These are phyloP conservation scores for Patagioenas fasciata DNA, from an alignment of 2,113 vertebrate species.

Conservation along the genomic window DNA sequence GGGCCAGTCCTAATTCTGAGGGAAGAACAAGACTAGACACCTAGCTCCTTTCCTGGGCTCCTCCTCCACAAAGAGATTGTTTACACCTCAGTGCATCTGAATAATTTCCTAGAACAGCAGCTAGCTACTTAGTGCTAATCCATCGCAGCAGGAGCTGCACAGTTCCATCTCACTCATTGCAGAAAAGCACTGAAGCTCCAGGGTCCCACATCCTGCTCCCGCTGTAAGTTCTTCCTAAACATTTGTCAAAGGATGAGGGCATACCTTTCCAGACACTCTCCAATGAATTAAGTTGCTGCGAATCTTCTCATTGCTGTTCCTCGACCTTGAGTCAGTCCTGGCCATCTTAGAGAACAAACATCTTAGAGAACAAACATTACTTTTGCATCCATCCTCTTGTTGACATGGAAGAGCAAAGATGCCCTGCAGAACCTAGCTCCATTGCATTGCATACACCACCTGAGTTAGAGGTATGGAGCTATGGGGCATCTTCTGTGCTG, in stretches of 20 bases:
- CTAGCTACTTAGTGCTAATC: not conserved
- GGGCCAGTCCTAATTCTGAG: not conserved
- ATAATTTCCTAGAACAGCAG: not conserved
- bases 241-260: not conserved
- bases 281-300: not conserved
- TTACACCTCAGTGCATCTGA: not conserved
- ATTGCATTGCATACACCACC: not conserved
- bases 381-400: not conserved
- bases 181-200: not conserved
- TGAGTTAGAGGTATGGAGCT: not conserved
- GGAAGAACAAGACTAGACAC: not conserved
- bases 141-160: not conserved
- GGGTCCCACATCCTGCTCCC: not conserved
- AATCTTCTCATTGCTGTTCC: not conserved
- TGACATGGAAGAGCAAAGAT: not conserved
- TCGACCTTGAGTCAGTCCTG: accelerated
- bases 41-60: not conserved
- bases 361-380: not conserved
- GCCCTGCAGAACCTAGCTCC: not conserved
- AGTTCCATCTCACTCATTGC: not conserved
- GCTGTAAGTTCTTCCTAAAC: not conserved
- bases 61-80: not conserved
- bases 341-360: not conserved
- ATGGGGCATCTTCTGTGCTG: not conserved
- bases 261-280: not conserved